phyloP scores from a whole-genome alignment of 2,113 vertebrate species.

The Pionites leucogaster region DNA sequence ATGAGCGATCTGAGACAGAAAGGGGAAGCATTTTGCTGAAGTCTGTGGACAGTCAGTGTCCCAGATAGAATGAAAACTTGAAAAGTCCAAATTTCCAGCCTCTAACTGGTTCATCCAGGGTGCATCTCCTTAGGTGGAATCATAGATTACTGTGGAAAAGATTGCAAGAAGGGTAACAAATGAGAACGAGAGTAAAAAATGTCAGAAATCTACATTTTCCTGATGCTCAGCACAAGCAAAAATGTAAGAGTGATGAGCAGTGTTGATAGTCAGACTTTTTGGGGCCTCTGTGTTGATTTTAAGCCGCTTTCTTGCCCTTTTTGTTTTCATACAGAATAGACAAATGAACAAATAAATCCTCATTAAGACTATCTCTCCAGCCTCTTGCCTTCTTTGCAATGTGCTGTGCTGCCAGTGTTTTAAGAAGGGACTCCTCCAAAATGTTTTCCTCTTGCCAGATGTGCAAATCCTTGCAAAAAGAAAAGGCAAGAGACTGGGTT shows the following conservation, averaged over 20 bases:
- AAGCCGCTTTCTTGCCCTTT: not conserved
- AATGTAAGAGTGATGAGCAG: not conserved
- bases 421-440: not conserved
- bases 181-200: not conserved
- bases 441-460: not conserved
- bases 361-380: not conserved
- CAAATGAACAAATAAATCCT: conserved; percentile 22
- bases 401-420: not conserved
- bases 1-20: not conserved
- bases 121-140: not conserved
- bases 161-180: not conserved
- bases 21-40: not conserved
- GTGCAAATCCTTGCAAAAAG: not conserved
- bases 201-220: not conserved
- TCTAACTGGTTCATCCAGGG: not conserved
- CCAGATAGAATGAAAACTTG: not conserved
- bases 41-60: not conserved
- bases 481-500: not conserved
- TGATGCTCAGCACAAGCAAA: not conserved
- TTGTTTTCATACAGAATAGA: conserved; percentile 1
- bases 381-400: not conserved
- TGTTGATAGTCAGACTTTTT: conserved; percentile 11
- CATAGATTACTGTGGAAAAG: not conserved
- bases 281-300: conserved; percentile 15
- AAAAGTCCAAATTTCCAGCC: not conserved